phyloP scores from a whole-genome alignment of 2,113 vertebrate genomes.

The Scortum barcoo region DNA sequence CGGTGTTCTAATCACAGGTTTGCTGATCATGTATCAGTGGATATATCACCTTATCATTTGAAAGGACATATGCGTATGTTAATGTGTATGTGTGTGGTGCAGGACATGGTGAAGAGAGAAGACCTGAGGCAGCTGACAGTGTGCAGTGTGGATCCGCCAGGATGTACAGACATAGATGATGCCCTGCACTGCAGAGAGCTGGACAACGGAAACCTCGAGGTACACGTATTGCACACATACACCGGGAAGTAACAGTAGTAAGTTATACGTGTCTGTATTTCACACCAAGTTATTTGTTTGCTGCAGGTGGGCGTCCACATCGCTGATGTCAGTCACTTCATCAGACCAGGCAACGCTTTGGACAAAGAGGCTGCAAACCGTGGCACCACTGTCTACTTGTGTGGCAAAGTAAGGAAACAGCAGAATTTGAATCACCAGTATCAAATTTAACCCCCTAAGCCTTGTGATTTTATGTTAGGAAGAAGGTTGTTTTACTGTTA shows the following conservation, averaged over 20 bases:
- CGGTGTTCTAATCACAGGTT: neutral
- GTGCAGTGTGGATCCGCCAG: slow-evolving; percentile 98
- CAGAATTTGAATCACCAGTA: neutral
- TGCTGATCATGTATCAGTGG: neutral
- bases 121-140: slow-evolving; percentile 91
- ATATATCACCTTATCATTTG: neutral
- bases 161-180: slow-evolving; percentile 99
- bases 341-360: slow-evolving; percentile 94
- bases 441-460: neutral
- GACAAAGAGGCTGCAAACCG: slow-evolving; percentile 95
- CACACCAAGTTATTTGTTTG: neutral
- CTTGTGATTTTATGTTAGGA: neutral
- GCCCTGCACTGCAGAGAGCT: slow-evolving; percentile 92
- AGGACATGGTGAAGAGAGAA: slow-evolving; percentile 91
- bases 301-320: slow-evolving; percentile 96
- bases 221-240: slow-evolving; percentile 35
- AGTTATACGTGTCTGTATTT: neutral
- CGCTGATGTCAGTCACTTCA: slow-evolving; percentile 98
- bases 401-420: slow-evolving; percentile 82
- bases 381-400: slow-evolving; percentile 97
- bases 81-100: slow-evolving; percentile 38
- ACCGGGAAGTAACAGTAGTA: neutral
- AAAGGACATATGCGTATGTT: neutral
- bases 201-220: slow-evolving; percentile 93
- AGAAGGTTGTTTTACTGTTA: neutral